Conservation (phyloP, 2,113 vertebrate genomes). For the Benthochromis sp. region DNA sequence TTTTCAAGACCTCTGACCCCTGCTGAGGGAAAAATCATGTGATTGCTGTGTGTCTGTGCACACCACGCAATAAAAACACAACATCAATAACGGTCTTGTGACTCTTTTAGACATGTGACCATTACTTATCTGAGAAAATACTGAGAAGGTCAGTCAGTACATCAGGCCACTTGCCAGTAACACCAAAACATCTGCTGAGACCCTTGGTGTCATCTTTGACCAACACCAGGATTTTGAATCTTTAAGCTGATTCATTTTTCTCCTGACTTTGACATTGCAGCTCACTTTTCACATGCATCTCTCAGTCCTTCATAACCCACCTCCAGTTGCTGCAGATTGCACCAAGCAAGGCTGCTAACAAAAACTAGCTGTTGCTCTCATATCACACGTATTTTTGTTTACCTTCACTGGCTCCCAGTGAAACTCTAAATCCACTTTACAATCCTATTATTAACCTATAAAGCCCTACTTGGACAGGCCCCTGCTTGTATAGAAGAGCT, state of each 20-base stretch:
- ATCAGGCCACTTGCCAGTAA: neutral
- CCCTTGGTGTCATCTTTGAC: neutral
- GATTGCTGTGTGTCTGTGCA: neutral
- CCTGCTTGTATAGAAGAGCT: neutral
- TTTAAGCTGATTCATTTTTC: neutral
- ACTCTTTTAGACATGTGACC: neutral
- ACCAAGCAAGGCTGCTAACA: neutral
- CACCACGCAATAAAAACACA: neutral
- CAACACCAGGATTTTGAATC: neutral
- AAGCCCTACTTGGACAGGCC: neutral
- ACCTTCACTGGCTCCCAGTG: neutral
- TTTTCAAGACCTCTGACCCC: constrained; percentile 23
- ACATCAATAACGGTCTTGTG: neutral
- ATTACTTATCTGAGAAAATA: neutral
- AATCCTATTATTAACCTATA: neutral
- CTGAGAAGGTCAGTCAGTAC: neutral
- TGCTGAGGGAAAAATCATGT: constrained; percentile 1
- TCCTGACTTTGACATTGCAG: neutral
- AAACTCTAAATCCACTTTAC: neutral
- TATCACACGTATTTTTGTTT: neutral
- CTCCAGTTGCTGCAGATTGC: neutral
- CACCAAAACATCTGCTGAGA: neutral
- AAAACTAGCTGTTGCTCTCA: neutral
- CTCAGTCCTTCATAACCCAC: neutral
- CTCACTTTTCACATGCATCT: neutral